These are phyloP conservation scores for Ceuthmochares aereus DNA, from an alignment of 2,113 vertebrate genomes.

Conservation along the genomic window DNA sequence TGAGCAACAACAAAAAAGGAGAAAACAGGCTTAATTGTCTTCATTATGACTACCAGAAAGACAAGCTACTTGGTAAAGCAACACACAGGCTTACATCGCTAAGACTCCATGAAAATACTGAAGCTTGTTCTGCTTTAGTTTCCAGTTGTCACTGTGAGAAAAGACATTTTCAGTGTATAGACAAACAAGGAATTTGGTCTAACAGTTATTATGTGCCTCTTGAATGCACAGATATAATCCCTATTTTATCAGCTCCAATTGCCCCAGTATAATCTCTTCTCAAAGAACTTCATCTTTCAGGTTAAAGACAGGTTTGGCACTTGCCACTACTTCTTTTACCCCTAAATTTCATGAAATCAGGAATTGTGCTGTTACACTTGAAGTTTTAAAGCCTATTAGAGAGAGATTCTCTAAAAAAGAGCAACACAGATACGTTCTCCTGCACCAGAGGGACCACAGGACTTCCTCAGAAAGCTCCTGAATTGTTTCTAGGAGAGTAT, in stretches of 20 bases:
- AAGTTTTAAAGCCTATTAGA: background rate
- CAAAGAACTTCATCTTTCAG: background rate
- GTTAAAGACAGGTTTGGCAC: background rate
- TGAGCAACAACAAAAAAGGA: background rate
- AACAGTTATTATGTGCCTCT: background rate
- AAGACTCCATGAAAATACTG: background rate
- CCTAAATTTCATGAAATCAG: background rate
- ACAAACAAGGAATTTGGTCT: background rate
- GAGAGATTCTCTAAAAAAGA: background rate
- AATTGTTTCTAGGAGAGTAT: background rate
- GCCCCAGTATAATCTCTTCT: background rate
- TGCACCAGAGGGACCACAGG: background rate
- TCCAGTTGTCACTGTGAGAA: background rate
- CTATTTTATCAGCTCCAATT: background rate
- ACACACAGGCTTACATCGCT: rapidly evolving
- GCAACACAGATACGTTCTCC: background rate
- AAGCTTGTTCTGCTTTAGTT: background rate
- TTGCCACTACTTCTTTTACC: background rate
- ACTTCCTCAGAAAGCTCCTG: background rate
- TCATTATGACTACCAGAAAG: background rate
- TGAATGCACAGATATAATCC: background rate
- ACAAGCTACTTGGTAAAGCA: background rate
- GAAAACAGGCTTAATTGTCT: constrained; percentile 41
- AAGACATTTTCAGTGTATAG: background rate
- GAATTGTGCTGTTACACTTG: background rate